Evolutionary conservation across 2,113 vertebrate species (phyloP), one percentile per base, ranked within the genome.

Genomic region (Mormyrus lacerda): DNA sequence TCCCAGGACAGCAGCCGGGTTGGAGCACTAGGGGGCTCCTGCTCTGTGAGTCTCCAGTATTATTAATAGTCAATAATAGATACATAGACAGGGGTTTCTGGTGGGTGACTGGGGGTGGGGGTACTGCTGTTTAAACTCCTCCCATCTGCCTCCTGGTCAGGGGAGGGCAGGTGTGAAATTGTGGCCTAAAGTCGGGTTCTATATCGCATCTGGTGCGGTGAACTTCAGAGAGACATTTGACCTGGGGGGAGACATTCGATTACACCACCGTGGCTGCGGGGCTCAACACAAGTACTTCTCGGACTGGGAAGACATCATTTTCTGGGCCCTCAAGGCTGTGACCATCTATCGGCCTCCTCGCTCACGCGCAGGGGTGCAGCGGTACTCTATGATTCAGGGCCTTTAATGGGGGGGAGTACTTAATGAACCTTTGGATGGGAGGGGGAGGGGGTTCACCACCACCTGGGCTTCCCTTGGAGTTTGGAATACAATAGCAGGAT

Each of bases 351-450:
- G 39, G 88, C 45, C 76, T 87, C 55, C 31, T 21, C 65, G 85
- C 73, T 2, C 58, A 76, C 65, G 90, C 89, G 87, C 89, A 87
- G 82, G 86, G n/a, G 48, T 48, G 39, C 7, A 17, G 84, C 27
- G 90, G 91, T 90, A 82, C 61, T 88, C n/a, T 3, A 87, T 79
- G 39, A 88, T 89, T 89, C 91, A 92, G 92, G 91, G 91, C 90
- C 83, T 44, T 44, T 44, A 44, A 44, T 44, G 51, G 39, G 93
- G 91, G 42, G 79, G 17, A 83, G 69, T 94, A 94, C 93, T 93
- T 88, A 90, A 91, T 93, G 92, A 90, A 91, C 91, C 93, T 15
- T 17, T 92, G 94, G 93, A 94, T 94, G 92, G 10, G n/a, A 65
- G 47, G 89, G 39, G 48, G 48, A 27, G 89, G n/a, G 19, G 61